These are phyloP conservation scores for Neodiprion pinetum DNA, from an alignment of 1,140 invertebrate species.

Conservation along the genomic window DNA sequence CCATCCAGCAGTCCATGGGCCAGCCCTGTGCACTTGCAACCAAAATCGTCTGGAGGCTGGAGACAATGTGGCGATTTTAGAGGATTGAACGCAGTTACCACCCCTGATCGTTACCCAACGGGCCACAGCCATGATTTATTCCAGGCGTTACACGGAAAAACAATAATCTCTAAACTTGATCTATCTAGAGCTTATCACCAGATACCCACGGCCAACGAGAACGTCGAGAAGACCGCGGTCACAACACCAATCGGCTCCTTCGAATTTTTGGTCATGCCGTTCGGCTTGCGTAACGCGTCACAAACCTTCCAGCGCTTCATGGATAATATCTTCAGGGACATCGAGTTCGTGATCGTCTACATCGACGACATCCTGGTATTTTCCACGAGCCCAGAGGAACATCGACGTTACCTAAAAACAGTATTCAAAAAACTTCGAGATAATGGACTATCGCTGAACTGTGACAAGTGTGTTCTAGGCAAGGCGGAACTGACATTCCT, in stretches of 20 bases:
- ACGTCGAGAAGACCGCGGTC: slow-evolving; percentile 32
- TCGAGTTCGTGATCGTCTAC: slow-evolving; percentile 9
- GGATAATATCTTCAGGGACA: slow-evolving; percentile 19
- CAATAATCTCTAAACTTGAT: slow-evolving; percentile 55
- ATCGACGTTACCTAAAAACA: neutral
- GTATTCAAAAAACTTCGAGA: slow-evolving; percentile 12
- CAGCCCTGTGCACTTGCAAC: slow-evolving; percentile 43
- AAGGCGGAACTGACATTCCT: slow-evolving; percentile 36
- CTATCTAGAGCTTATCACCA: slow-evolving; percentile 23
- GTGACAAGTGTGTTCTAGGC: slow-evolving; percentile 40
- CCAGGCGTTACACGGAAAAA: slow-evolving; percentile 37
- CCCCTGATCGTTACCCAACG: slow-evolving; percentile 44
- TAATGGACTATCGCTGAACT: slow-evolving; percentile 27
- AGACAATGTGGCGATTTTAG: slow-evolving; percentile 45
- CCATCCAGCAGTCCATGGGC: slow-evolving; percentile 42
- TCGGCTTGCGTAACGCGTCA: slow-evolving; percentile 32
- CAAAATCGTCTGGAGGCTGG: slow-evolving; percentile 40
- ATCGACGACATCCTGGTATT: slow-evolving; percentile 18
- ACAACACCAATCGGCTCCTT: slow-evolving; percentile 42
- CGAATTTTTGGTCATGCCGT: slow-evolving; percentile 13
- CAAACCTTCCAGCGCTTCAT: slow-evolving; percentile 32
- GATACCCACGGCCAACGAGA: slow-evolving; percentile 29
- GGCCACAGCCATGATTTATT: slow-evolving; percentile 39
- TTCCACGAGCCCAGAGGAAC: slow-evolving; percentile 7
- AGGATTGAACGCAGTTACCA: slow-evolving; percentile 45